Base-by-base conservation (phyloP, 2,888 invertebrate genomes). In the Caenorhabditis auriculariae region DNA sequence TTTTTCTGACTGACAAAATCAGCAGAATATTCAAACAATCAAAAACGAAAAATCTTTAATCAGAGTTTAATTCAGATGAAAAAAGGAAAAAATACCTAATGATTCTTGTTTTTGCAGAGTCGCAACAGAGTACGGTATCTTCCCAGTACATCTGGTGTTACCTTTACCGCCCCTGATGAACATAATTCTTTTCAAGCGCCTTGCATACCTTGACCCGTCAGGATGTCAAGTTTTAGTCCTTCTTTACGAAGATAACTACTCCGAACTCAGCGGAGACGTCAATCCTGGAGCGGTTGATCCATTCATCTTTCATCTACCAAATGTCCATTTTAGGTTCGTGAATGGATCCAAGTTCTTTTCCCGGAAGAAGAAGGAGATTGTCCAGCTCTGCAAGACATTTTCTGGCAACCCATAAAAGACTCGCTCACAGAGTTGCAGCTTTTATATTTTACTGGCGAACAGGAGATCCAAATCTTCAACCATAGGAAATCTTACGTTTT, bases 391-490 rank as follows among this genome's bases (percentile, higher is more conserved):
- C 41, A 46, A 39, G 61, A 63, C n/a, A 32, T 49, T 2, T 53
- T 51, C 37, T 66, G 68, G 68, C 48, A 53, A 49, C 59, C 60
- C 4, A 58, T 68, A 32, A 52, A 55, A 28, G 53, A 60, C 35
- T 60, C 63, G 19, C 57, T 71, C 9, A 66, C 71, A 17, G 71
- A 71, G 35, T 42, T 71, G 23, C 59, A 71, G 29, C 55, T 66
- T 27, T 60, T 63, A 15, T 71, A 59, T 38, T 68, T 47, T 37
- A 46, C 65, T 0, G 64, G 60, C 0, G 67, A 67, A 43, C 21
- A 54, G 29, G 57, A 66, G 32, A 60, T 67, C 6, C 37, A 43
- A 9, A 54, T 59, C n/a, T 37, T 62, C 39, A 62, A 62, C 28
- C 53, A 59, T 17, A 35, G 60, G 4, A 46, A 59, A 7, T 41